Percentiles rank a stretch among this genome's conserved stretches.
phyloP scores from a whole-genome alignment of 1,140 invertebrate species.

The Caenorhabditis latens region DNA sequence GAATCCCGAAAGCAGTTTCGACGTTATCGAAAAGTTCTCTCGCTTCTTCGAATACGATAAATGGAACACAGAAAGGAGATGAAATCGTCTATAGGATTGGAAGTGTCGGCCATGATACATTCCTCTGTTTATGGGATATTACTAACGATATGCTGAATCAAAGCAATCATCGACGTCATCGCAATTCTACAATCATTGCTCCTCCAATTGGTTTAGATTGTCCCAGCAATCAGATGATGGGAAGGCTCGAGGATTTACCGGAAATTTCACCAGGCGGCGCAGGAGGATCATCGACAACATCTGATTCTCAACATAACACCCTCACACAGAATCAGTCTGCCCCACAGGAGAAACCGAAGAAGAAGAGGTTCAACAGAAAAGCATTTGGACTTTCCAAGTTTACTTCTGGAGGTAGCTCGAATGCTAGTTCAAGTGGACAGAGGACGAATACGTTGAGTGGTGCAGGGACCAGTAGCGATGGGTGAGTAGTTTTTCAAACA shows the following conservation, averaged over 20 bases:
- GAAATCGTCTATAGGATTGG: slow-evolving; percentile 85
- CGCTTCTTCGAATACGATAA: background rate
- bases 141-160: slow-evolving; percentile 89
- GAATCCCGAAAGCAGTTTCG: background rate
- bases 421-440: slow-evolving; percentile 83
- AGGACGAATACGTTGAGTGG: background rate
- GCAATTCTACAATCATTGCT: slow-evolving; percentile 69
- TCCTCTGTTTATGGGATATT: slow-evolving; percentile 97
- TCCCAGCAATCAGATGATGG: background rate
- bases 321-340: background rate
- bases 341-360: slow-evolving; percentile 67
- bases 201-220: background rate
- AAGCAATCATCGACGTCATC: slow-evolving; percentile 54
- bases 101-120: slow-evolving; percentile 97
- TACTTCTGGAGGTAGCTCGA: slow-evolving; percentile 78
- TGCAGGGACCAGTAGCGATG: background rate
- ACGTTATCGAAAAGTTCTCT: slow-evolving; percentile 31
- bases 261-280: background rate
- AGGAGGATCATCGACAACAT: background rate
- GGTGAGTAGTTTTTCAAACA: background rate
- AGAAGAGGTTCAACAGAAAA: slow-evolving; percentile 83
- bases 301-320: background rate
- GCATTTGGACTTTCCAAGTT: slow-evolving; percentile 48
- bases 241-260: background rate
- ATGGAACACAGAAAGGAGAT: background rate